phyloP scores from a whole-genome alignment of 1,140 invertebrate species.

The Eueides isabella region DNA sequence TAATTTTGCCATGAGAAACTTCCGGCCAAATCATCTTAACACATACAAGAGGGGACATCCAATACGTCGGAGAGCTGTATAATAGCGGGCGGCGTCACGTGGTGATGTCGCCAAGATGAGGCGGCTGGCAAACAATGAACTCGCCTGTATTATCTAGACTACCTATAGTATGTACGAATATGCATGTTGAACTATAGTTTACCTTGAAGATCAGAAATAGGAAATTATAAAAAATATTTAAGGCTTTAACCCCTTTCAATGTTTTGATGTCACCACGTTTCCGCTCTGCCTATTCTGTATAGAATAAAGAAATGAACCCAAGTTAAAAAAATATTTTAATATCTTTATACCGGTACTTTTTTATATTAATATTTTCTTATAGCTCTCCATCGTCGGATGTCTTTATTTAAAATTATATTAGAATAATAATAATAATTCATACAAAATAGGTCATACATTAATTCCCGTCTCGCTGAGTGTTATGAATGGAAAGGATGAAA shows the following conservation, averaged over 20 bases:
- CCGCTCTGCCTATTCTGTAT: neutral
- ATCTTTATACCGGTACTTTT: neutral
- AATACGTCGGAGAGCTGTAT: constrained; percentile 6
- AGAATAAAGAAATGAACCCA: neutral
- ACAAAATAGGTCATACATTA: constrained; percentile 9
- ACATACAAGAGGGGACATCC: neutral
- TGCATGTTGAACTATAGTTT: neutral
- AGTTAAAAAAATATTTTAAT: neutral
- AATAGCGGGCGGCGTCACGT: constrained; percentile 18
- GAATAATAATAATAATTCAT: neutral
- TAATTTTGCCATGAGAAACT: neutral
- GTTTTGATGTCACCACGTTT: no score
- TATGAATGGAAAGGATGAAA: constrained; percentile 8
- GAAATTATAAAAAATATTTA: neutral
- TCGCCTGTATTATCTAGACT: neutral
- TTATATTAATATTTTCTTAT: neutral
- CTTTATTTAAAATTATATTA: neutral
- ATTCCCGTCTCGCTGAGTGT: constrained; percentile 4
- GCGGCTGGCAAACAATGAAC: constrained; percentile 25
- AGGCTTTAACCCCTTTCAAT: no score
- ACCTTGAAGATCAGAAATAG: neutral
- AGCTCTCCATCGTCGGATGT: neutral
- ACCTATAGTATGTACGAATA: neutral
- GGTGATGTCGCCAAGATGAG: constrained; percentile 19
- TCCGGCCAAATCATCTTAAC: neutral